Percentiles rank a stretch among this genome's conserved stretches.
phyloP scores from a whole-genome alignment of 2,797 vertebrate genomes.

The Thunnus albacares region DNA sequence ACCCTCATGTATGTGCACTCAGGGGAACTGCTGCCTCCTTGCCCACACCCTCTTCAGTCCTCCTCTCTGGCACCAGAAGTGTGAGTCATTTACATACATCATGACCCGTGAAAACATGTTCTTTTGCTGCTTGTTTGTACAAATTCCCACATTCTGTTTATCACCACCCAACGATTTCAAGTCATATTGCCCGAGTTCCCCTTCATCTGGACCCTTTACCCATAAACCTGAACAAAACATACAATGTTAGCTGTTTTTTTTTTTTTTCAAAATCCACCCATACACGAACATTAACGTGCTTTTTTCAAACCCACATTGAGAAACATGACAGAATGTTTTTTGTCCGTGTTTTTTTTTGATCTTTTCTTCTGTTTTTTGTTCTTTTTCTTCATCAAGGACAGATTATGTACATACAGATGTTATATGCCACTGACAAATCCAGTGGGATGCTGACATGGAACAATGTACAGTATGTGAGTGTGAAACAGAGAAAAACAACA shows the following conservation, averaged over 20 bases:
- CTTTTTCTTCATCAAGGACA: slow-evolving; percentile 81
- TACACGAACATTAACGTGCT: slow-evolving; percentile 86
- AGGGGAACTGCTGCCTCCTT: slow-evolving; percentile 36
- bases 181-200: slow-evolving; percentile 14
- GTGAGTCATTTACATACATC: slow-evolving; percentile 47
- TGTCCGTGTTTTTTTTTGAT: slow-evolving; percentile 57
- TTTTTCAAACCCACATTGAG: slow-evolving; percentile 83
- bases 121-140: slow-evolving; percentile 53
- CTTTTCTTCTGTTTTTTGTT: slow-evolving; percentile 60
- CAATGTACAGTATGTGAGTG: slow-evolving; percentile 40
- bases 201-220: slow-evolving; percentile 24
- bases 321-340: slow-evolving; percentile 80
- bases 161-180: slow-evolving; percentile 33
- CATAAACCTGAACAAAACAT: slow-evolving; percentile 69
- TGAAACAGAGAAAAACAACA: slow-evolving; percentile 24
- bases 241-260: slow-evolving; percentile 60
- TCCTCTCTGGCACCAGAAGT: slow-evolving; percentile 30
- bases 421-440: slow-evolving; percentile 71
- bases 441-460: slow-evolving; percentile 61
- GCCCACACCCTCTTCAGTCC: slow-evolving; percentile 27
- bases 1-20: slow-evolving; percentile 49
- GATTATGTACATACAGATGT: slow-evolving; percentile 86
- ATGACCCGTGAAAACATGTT: slow-evolving; percentile 50
- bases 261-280: slow-evolving; percentile 84
- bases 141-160: slow-evolving; percentile 56